phyloP scores from a whole-genome alignment of 2,888 invertebrate genomes.

The Clunio marinus region DNA sequence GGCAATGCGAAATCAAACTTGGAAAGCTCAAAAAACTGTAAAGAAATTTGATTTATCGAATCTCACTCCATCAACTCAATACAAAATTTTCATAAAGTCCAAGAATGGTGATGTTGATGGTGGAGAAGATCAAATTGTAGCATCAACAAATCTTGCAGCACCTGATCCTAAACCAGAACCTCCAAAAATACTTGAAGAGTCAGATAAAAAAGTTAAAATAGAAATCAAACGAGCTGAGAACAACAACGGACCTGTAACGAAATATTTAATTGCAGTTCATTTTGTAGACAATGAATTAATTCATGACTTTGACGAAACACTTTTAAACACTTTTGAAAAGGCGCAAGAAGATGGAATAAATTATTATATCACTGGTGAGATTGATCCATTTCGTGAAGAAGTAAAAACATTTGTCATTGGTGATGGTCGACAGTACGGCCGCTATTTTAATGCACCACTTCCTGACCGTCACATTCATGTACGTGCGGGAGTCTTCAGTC shows the following conservation, averaged over 20 bases:
- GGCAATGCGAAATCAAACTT: slow-evolving; percentile 52
- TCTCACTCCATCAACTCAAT: slow-evolving; percentile 69
- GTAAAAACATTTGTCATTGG: slow-evolving; percentile 70
- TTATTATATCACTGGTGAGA: slow-evolving; percentile 79
- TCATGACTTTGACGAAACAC: slow-evolving; percentile 60
- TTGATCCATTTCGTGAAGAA: slow-evolving; percentile 56
- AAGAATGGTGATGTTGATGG: slow-evolving; percentile 60
- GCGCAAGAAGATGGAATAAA: slow-evolving; percentile 64
- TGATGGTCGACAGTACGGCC: slow-evolving; percentile 67
- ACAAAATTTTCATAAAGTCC: slow-evolving; percentile 69
- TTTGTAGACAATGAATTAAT: slow-evolving; percentile 62
- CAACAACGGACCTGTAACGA: slow-evolving; percentile 72
- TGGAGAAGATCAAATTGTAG: slow-evolving; percentile 54
- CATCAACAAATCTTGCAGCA: slow-evolving; percentile 66
- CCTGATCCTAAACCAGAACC: slow-evolving; percentile 66
- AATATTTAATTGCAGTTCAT: slow-evolving; percentile 68
- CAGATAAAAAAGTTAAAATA: slow-evolving; percentile 61
- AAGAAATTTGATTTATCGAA: slow-evolving; percentile 57
- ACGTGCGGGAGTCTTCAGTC: slow-evolving; percentile 67
- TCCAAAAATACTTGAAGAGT: slow-evolving; percentile 61
- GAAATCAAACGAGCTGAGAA: slow-evolving; percentile 65
- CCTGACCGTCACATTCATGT: slow-evolving; percentile 62
- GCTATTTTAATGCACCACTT: slow-evolving; percentile 73
- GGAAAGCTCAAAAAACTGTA: slow-evolving; percentile 59
- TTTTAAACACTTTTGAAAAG: slow-evolving; percentile 61